A percentile compares a stretch with the other conserved stretches of the same genome.
Evolutionary conservation across 1,140 invertebrate species (phyloP).

Genomic region (Coelopa frigida): DNA sequence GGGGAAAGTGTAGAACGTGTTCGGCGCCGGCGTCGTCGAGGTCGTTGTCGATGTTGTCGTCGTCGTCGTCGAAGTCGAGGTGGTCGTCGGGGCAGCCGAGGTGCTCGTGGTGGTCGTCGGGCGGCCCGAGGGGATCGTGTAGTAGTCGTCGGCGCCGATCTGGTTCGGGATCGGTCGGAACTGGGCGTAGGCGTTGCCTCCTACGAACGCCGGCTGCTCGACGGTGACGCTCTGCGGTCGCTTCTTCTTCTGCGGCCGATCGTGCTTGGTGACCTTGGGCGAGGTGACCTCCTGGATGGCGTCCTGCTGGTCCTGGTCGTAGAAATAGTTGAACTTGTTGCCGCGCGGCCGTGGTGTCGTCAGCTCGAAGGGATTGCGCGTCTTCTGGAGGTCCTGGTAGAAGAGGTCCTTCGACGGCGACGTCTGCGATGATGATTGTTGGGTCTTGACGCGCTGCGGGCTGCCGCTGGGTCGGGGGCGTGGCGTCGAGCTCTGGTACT

Average conservation of each 20-base stretch:
- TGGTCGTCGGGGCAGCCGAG: no score
- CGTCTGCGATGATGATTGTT: not conserved
- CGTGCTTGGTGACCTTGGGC: conserved; percentile 33
- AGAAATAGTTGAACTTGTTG: conserved; percentile 40
- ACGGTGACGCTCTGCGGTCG: conserved; percentile 25
- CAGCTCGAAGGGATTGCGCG: conserved; percentile 28
- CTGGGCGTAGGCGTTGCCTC: conserved; percentile 33
- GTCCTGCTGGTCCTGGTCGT: conserved; percentile 27
- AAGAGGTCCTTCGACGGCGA: conserved; percentile 5
- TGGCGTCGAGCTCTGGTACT: conserved; percentile 10
- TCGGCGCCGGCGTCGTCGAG: conserved; percentile 26
- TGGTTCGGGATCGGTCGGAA: conserved; percentile 29
- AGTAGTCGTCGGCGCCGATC: conserved; percentile 37
- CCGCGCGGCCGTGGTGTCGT: conserved; percentile 23
- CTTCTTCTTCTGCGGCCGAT: conserved; percentile 38
- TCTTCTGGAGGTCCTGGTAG: conserved; percentile 16
- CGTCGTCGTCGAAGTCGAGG: conserved; percentile 22
- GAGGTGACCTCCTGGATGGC: conserved; percentile 36
- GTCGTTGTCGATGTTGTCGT: conserved; percentile 24
- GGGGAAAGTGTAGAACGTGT: conserved; percentile 30
- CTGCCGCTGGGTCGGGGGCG: conserved; percentile 13
- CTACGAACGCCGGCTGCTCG: conserved; percentile 28
- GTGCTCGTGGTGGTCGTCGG: conserved; percentile 13
- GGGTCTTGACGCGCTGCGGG: conserved; percentile 9
- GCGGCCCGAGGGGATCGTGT: conserved; percentile 23